Evolutionary conservation across 2,888 invertebrate species (phyloP).

Genomic region (Celastrina argiolus): DNA sequence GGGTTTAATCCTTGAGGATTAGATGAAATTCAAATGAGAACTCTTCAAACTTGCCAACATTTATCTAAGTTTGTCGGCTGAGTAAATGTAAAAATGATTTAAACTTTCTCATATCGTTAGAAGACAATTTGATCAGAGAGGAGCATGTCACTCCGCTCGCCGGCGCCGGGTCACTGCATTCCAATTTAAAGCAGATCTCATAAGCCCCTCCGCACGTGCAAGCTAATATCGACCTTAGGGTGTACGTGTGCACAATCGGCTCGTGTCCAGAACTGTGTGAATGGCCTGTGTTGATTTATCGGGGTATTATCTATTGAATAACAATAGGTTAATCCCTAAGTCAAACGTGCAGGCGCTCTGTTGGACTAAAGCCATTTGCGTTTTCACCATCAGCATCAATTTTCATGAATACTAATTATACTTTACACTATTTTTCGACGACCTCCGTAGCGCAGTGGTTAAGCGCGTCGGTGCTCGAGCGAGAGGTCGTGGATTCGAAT

Average conservation of each 20-base stretch:
- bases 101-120: slow-evolving; percentile 11
- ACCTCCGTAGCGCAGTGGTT: no score
- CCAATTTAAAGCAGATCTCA: slow-evolving; percentile 5
- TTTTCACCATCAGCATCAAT: background rate
- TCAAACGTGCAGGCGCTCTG: slow-evolving; percentile 1
- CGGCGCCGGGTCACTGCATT: slow-evolving; percentile 8
- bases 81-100: slow-evolving; percentile 13
- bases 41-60: background rate
- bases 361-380: background rate
- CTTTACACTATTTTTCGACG: no score
- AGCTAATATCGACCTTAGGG: slow-evolving; percentile 1
- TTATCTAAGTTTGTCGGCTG: slow-evolving; percentile 1
- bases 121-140: slow-evolving; percentile 11
- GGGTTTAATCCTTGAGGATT: no score
- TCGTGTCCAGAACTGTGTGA: background rate
- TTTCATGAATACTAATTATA: no score
- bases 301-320: slow-evolving; percentile 17
- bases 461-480: no score
- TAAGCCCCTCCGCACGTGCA: background rate
- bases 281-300: slow-evolving; percentile 15
- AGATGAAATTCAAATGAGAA: background rate
- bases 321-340: slow-evolving; percentile 9
- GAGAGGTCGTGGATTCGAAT: no score
- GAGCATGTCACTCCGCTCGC: background rate
- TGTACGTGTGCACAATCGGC: background rate